Evolutionary conservation across 2,888 invertebrate species (phyloP), one percentile per base, ranked within the genome.

Genomic region (Leptothorax acervorum): DNA sequence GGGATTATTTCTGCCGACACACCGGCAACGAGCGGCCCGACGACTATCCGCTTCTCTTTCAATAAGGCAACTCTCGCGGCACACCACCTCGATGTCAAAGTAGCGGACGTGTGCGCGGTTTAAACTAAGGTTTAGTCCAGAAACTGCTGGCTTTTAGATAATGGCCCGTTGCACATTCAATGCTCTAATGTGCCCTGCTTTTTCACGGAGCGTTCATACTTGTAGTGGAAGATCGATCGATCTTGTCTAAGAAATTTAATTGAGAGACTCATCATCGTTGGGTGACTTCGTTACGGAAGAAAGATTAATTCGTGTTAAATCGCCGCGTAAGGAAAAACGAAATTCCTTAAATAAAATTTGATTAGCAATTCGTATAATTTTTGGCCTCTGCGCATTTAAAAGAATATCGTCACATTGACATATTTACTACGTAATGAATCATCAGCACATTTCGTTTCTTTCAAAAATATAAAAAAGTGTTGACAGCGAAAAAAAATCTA

Each of bases 1-100:
- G 85, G 83, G 90, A 90, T 90, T 90, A 90, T 86, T 90, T 84
- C 85, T 84, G 68, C 89, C 78, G 57, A 48, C 81, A 35, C 81
- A 31, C 51, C 86, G 63, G 48, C 57, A 53, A 55, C 86, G 66
- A 86, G 65, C 85, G 82, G 63, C 39, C 60, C 42, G 23, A 68
- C 39, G 31, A n/a, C 15, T 62, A 15, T 39, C 23, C n/a, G 48
- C 11, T 11, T 63, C 48, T 35, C 23, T 74, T 63, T 60, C 48
- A 51, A 51, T 48, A 51, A 68, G 35, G 12, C 48, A 31, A 9
- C 23, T 12, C 23, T 42, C 55, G 55, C 45, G 71, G 39, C 23
- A 39, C n/a, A 78, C 15, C 15, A 31, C 55, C 48, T 42, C 23
- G 35, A 9, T 12, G 35, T 73, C 79, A 39, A 81, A 81, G 28